phyloP scores from a whole-genome alignment of 2,888 invertebrate species.

The Trachelus stipa region DNA sequence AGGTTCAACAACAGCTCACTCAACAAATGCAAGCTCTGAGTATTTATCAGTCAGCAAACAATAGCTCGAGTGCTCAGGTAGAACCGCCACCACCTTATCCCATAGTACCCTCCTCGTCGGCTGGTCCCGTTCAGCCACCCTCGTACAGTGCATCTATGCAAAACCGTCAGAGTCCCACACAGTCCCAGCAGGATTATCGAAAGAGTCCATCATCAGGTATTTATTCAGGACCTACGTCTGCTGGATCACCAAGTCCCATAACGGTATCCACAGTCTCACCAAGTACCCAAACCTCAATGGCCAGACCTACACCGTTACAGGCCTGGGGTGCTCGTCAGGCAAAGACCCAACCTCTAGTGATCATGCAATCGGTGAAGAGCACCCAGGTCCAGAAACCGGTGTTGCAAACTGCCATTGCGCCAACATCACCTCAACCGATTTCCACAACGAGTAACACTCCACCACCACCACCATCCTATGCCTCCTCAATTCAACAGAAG shows the following conservation, averaged over 20 bases:
- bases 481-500: constrained; percentile 84
- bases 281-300: constrained; percentile 74
- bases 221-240: constrained; percentile 85
- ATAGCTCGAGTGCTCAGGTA: constrained; percentile 62
- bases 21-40: constrained; percentile 91
- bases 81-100: constrained; percentile 70
- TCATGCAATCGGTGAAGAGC: constrained; percentile 97
- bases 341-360: constrained; percentile 91
- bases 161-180: constrained; percentile 88
- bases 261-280: constrained; percentile 77
- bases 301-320: constrained; percentile 84
- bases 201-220: constrained; percentile 90
- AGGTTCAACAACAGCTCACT: constrained; percentile 85
- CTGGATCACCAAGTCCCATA: constrained; percentile 86
- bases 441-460: constrained; percentile 68
- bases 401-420: constrained; percentile 95
- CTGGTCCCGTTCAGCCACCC: constrained; percentile 81
- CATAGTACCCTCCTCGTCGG: constrained; percentile 69
- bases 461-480: constrained; percentile 84
- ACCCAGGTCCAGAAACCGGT: constrained; percentile 96
- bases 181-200: constrained; percentile 80
- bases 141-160: constrained; percentile 89
- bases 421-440: constrained; percentile 79
- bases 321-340: constrained; percentile 90
- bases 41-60: constrained; percentile 74